phyloP scores from a whole-genome alignment of 2,888 invertebrate species.

The Endomychus coccineus region DNA sequence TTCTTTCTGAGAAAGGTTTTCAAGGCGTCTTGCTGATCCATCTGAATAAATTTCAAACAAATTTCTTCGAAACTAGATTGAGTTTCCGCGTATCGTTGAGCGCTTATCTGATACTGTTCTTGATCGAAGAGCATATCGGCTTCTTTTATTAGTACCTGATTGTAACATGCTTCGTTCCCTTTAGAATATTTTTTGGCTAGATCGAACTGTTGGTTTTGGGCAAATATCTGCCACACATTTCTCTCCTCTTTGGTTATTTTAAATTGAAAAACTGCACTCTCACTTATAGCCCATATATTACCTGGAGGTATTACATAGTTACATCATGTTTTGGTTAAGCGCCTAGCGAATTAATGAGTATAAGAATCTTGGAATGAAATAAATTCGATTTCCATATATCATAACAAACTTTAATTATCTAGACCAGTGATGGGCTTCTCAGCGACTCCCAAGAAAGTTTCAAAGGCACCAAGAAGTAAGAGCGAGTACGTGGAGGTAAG shows the following conservation, averaged over 20 bases:
- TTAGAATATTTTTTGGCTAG: slow-evolving; percentile 78
- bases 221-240: slow-evolving; percentile 83
- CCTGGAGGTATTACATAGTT: no score
- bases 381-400: no score
- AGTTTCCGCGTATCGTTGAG: slow-evolving; percentile 82
- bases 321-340: no score
- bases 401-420: no score
- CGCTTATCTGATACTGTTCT: slow-evolving; percentile 74
- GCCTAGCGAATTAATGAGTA: no score
- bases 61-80: slow-evolving; percentile 91
- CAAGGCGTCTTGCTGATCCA: slow-evolving; percentile 72
- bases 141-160: slow-evolving; percentile 79
- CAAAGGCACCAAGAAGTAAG: no score
- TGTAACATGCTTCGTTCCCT: slow-evolving; percentile 72
- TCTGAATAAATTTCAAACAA: slow-evolving; percentile 80
- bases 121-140: slow-evolving; percentile 78
- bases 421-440: no score
- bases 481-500: no score
- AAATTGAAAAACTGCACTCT: slow-evolving; percentile 77
- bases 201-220: slow-evolving; percentile 78
- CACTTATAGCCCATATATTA: slow-evolving; percentile 81
- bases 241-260: slow-evolving; percentile 77
- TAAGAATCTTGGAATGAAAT: no score
- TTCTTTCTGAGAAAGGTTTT: slow-evolving; percentile 83
- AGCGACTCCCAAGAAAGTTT: no score